Conservation (phyloP, 1,140 invertebrate genomes). For the Drosophila kohkoa region DNA sequence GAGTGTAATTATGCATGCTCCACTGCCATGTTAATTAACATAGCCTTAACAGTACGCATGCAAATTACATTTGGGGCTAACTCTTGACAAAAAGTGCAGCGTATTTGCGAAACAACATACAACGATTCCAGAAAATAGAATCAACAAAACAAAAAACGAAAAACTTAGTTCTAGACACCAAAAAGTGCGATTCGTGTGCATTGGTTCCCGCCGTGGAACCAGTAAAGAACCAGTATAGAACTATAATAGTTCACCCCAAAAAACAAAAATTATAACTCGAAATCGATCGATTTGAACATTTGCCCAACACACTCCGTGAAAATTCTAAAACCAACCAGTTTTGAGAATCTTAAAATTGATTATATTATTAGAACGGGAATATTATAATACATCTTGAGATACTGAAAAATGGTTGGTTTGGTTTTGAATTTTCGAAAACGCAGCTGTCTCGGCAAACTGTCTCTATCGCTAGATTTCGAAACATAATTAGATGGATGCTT, state of each 20-base stretch:
- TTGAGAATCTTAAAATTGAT: conserved; percentile 57
- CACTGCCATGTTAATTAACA: conserved; percentile 53
- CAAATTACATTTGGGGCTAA: conserved; percentile 10
- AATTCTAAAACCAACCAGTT: conserved; percentile 81
- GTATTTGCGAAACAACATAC: conserved; percentile 19
- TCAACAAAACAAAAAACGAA: conserved; percentile 19
- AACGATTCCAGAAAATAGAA: conserved; percentile 32
- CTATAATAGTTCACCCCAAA: conserved; percentile 11
- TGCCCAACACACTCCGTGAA: conserved; percentile 33
- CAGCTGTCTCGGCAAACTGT: background rate
- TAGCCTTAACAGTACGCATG: conserved; percentile 41
- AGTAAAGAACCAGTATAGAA: conserved; percentile 10
- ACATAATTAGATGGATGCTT: background rate
- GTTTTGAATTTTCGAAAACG: conserved; percentile 71
- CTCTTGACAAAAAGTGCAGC: conserved; percentile 14
- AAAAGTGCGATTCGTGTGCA: conserved; percentile 62
- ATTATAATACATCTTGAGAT: conserved; percentile 52
- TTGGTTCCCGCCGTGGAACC: conserved; percentile 25
- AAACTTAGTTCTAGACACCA: conserved; percentile 65
- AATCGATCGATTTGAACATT: background rate
- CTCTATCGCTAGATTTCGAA: conserved; percentile 1
- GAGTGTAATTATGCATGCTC: conserved; percentile 12
- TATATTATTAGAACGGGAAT: background rate
- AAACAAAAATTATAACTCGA: background rate
- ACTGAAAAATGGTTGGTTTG: conserved; percentile 78